These are phyloP conservation scores for Anodontia alba DNA, from an alignment of 2,888 invertebrate genomes.

Conservation along the genomic window DNA sequence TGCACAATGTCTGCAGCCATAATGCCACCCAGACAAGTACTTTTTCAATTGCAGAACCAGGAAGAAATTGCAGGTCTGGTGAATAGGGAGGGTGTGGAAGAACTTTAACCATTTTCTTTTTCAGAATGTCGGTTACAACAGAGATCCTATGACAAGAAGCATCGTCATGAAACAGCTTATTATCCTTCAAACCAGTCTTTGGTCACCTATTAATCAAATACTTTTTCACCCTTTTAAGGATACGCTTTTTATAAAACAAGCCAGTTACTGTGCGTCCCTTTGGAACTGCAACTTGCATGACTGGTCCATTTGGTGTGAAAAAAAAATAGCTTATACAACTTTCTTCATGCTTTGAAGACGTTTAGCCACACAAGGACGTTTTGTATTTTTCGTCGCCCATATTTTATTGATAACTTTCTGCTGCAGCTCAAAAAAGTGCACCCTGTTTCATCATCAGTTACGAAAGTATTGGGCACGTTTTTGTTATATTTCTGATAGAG, in stretches of 20 bases:
- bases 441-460: constrained; percentile 15
- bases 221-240: not conserved
- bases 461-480: not conserved
- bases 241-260: not conserved
- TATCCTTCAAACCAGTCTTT: not conserved
- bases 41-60: not conserved
- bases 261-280: not conserved
- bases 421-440: not conserved
- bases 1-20: not conserved
- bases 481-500: constrained; percentile 6
- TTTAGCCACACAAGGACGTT: constrained; percentile 1
- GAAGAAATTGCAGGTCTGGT: constrained; percentile 20
- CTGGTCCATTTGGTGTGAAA: not conserved
- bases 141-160: not conserved
- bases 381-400: constrained; percentile 10
- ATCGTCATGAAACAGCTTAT: constrained; percentile 7
- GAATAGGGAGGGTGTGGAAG: constrained; percentile 10
- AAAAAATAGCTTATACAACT: not conserved
- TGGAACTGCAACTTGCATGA: not conserved
- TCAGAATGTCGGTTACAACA: constrained; percentile 2
- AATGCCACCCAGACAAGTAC: not conserved
- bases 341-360: constrained; percentile 3
- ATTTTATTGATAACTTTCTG: constrained; percentile 10
- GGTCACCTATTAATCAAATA: not conserved
- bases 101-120: not conserved